phyloP scores from a whole-genome alignment of 2,888 invertebrate genomes.

The Monoplex corrugatus region DNA sequence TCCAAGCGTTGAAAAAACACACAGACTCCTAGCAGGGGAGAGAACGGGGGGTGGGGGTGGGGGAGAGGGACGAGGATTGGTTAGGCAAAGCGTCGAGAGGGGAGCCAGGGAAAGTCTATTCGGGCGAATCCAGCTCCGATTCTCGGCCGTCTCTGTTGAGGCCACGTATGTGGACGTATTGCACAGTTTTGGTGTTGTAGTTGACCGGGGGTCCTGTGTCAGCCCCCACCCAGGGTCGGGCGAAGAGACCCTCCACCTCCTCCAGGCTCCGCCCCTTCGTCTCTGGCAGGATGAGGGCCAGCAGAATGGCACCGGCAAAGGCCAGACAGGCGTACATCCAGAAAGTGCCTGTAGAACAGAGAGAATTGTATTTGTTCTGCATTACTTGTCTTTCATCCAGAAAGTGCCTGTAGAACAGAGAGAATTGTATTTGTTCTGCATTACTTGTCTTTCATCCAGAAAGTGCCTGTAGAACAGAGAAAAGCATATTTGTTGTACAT shows the following conservation, averaged over 20 bases:
- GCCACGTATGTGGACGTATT: constrained; percentile 83
- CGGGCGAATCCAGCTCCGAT: constrained; percentile 78
- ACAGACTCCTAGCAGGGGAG: background rate
- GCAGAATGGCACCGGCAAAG: constrained; percentile 74
- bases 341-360: constrained; percentile 82
- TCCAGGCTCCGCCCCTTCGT: constrained; percentile 84
- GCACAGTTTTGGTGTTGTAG: constrained; percentile 79
- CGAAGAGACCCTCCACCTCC: constrained; percentile 83
- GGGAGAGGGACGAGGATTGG: no score
- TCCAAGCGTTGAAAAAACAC: background rate
- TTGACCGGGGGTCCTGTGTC: constrained; percentile 64
- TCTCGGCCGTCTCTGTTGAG: constrained; percentile 81
- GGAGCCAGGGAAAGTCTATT: constrained; percentile 77
- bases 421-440: no score
- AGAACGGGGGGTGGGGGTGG: no score
- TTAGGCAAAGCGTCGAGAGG: background rate
- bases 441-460: constrained; percentile 84
- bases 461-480: constrained; percentile 81
- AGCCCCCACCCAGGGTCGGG: constrained; percentile 73
- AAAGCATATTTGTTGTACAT: no score
- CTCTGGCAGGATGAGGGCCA: constrained; percentile 84
- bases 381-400: constrained; percentile 84
- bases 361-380: no score
- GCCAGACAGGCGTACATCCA: constrained; percentile 84
- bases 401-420: constrained; percentile 82